Base-by-base conservation (phyloP, 2,113 vertebrate genomes). In the Rostratula benghalensis region DNA sequence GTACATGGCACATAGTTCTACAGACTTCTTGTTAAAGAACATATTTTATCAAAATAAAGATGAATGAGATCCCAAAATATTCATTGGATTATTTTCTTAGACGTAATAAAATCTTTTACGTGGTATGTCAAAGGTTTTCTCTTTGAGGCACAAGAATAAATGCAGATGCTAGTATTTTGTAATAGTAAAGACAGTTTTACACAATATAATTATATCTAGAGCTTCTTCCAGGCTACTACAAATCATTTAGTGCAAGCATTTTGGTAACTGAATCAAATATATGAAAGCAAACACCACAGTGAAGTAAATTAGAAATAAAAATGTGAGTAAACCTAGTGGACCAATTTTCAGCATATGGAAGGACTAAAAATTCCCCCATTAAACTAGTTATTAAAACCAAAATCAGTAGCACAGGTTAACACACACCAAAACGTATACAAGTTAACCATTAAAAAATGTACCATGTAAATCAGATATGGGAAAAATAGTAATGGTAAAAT, bases 391-490 rank as follows among this genome's bases (percentile, higher is more conserved):
- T 89, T 31, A 95, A 95, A 94, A 90, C 19, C 74, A 83, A 95
- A 87, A 95, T 78, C 31, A 96, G 43, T 84, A 91, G 89, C 79
- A 83, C 4, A 75, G 56, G 33, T 30, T 76, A 92, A 67, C n/a
- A 77, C 48, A 83, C 45, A 90, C n/a, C 76, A 81, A 95, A 90
- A 94, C 89, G 68, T 89, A 54, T 68, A 93, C 35, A 77, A 96
- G 74, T 96, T 96, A 97, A 95, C 54, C 78, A 92, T 89, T 86
- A 63, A 91, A 93, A 95, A 93, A 83, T 85, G 60, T 94, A 61
- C 23, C 35, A 84, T 7, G 48, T 79, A 70, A 69, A 85, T 81
- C 37, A 84, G 5, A 82, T 68, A 68, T 0, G 7, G 57, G 70
- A n/a, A 84, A 90, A 87, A 33, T 0, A 65, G 25, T 37, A 88